These are phyloP conservation scores for Sisor rabdophorus DNA, from an alignment of 2,113 vertebrate genomes.

Conservation along the genomic window DNA sequence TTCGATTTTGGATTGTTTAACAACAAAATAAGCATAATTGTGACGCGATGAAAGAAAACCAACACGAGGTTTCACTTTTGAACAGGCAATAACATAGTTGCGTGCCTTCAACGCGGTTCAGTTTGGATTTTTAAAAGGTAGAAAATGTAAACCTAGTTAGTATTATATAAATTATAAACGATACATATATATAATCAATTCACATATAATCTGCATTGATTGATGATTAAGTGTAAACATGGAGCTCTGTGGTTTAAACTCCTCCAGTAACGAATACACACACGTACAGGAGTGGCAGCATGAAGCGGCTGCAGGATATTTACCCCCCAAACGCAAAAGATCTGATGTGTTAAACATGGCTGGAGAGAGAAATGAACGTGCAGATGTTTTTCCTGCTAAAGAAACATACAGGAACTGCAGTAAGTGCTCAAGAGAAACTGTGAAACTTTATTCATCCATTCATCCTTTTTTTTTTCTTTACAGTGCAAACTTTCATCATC, in stretches of 20 bases:
- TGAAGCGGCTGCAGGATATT: neutral
- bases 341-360: constrained; percentile 13
- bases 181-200: neutral
- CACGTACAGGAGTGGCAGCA: constrained; percentile 13
- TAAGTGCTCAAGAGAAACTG: constrained; percentile 23
- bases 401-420: constrained; percentile 20
- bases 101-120: neutral
- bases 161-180: neutral
- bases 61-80: neutral
- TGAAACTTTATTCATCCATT: no score
- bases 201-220: neutral
- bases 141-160: neutral
- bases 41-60: neutral
- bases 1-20: neutral
- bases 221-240: constrained; percentile 1
- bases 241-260: constrained; percentile 15
- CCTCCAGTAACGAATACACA: constrained; percentile 5
- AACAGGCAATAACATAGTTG: neutral
- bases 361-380: neutral
- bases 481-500: no score
- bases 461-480: no score
- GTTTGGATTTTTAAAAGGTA: constrained; percentile 3
- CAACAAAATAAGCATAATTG: no score
- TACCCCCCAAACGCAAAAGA: constrained; percentile 50
- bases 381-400: neutral